These are phyloP conservation scores for Ommatoiulus sabulosus DNA, from an alignment of 2,888 invertebrate species.

Conservation along the genomic window DNA sequence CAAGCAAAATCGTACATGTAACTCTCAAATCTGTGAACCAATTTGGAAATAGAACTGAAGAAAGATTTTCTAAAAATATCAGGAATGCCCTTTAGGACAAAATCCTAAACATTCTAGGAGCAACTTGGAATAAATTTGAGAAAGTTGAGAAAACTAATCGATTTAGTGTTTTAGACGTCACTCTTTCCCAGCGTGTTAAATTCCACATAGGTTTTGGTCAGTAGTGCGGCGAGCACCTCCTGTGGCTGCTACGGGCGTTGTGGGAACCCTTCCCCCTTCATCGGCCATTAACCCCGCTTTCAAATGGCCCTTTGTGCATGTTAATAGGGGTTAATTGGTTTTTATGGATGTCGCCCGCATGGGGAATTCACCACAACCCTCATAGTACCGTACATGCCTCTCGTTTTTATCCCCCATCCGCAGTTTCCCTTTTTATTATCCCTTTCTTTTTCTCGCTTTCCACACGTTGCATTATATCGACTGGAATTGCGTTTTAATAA, in stretches of 20 bases:
- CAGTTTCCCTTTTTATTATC: background rate
- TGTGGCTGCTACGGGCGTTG: background rate
- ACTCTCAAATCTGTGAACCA: too few species aligned
- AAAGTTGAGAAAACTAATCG: too few species aligned
- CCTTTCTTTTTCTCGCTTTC: background rate
- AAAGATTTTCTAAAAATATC: too few species aligned
- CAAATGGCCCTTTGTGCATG: background rate
- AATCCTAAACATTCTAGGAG: too few species aligned
- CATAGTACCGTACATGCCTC: background rate
- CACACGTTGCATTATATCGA: background rate
- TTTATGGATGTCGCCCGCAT: constrained; percentile 15
- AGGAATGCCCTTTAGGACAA: too few species aligned
- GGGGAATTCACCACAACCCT: background rate
- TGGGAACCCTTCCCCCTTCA: background rate
- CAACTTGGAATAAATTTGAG: too few species aligned
- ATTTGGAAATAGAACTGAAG: too few species aligned
- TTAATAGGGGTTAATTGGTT: constrained; percentile 32
- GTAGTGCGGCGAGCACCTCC: background rate
- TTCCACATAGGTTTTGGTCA: too few species aligned
- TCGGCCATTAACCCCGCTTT: constrained; percentile 9
- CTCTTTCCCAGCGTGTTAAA: too few species aligned
- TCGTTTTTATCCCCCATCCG: background rate
- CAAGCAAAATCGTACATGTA: too few species aligned
- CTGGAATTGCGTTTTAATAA: constrained; percentile 31
- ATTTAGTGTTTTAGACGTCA: too few species aligned